A percentile compares a stretch with the other conserved stretches of the same genome.
Conservation (phyloP, 2,113 vertebrate species). For the Athene noctua region DNA sequence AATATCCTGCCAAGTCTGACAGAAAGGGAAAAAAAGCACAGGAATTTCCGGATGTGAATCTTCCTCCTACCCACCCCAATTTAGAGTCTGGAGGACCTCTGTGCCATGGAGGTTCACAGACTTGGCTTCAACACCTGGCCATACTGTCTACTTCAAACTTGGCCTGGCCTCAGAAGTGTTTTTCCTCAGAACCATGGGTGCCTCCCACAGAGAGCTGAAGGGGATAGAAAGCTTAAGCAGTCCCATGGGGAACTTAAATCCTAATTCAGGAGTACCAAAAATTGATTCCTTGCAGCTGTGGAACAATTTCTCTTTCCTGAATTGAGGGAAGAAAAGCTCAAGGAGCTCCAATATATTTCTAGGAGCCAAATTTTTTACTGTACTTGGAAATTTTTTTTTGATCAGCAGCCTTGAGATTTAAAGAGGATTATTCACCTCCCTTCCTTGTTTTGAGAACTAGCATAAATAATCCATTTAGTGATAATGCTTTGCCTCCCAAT, state of each 20-base stretch:
- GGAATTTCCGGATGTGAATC: not conserved
- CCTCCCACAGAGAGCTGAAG: constrained; percentile 49
- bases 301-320: constrained; percentile 6
- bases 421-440: constrained; percentile 65
- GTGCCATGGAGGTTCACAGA: constrained; percentile 6
- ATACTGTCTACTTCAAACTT: not conserved
- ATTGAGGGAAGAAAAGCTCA: constrained; percentile 26
- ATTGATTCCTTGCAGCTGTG: constrained; percentile 53
- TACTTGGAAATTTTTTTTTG: constrained; percentile 76
- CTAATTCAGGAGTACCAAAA: constrained; percentile 50
- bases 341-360: not conserved
- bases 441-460: constrained; percentile 62
- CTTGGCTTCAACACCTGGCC: constrained; percentile 31
- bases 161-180: constrained; percentile 8
- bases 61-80: not conserved
- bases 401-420: constrained; percentile 71
- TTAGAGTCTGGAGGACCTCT: not conserved
- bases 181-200: constrained; percentile 13
- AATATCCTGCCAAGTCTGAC: not conserved
- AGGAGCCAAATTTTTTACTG: constrained; percentile 60
- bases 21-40: not conserved
- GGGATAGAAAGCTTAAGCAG: constrained; percentile 26
- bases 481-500: constrained; percentile 72
- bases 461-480: constrained; percentile 78
- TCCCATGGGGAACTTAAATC: constrained; percentile 52